Evolutionary conservation across 2,888 invertebrate genomes (phyloP), one percentile per base, ranked within the genome.

Genomic region (Phyllotreta cruciferae): DNA sequence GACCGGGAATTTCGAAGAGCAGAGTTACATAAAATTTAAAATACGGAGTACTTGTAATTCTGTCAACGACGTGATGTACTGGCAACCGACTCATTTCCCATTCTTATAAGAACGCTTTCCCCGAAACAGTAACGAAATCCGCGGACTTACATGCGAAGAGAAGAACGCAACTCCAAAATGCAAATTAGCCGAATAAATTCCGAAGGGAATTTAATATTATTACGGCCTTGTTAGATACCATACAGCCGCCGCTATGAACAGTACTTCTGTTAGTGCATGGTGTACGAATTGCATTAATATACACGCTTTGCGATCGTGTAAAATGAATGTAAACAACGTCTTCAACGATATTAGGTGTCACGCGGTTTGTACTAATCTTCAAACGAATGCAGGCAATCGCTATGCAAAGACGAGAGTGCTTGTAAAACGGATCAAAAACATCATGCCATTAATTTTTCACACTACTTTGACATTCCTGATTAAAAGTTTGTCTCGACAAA

Each of bases 91-190:
- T 60, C 60, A 60, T 60, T 60, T 53, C 49, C 60, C 36, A 60
- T 60, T 60, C 60, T 60, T 63, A 58, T 54, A 58, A 50, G 56
- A 69, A 63, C 64, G 67, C 63, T 62, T 47, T 70, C 66, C 70
- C 70, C 69, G 69, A 70, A 71, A 71, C 63, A 66, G 66, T 72
- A 70, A 71, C 71, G 72, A 72, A 72, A 72, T 72, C 69, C 68
- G 67, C 60, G 64, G 68, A 62, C 70, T 70, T 70, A 69, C 64
- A 68, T 58, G 60, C 63, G 68, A 24, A 24, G 60, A 64, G 68
- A n/a, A n/a, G 67, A 69, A 68, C 69, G 70, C 66, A 70, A 66
- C 70, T 65, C n/a, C 71, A 70, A 71, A 24, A 71, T 70, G 70
- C 71, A 71, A 71, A 71, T 71, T 69, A 71, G 65, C 60, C 63